Evolutionary conservation across 37 sponge, comb jelly and placozoan species (phyloP).

Genomic region (Spongilla lacustris): DNA sequence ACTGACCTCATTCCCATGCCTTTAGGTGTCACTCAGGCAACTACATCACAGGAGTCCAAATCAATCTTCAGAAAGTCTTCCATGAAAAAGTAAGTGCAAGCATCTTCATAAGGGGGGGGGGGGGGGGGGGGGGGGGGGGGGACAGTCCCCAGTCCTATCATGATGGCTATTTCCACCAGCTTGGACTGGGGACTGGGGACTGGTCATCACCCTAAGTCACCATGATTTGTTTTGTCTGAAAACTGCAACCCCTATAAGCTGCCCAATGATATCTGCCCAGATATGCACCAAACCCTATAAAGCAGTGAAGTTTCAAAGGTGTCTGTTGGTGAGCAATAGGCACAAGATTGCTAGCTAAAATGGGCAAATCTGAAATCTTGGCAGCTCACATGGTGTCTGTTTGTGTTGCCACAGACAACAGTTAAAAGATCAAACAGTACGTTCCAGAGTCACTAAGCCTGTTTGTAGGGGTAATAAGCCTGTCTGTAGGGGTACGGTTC

Average conservation of each 20-base stretch:
- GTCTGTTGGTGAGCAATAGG: neutral
- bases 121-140: too few species aligned
- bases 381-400: neutral
- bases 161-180: too few species aligned
- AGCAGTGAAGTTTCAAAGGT: neutral
- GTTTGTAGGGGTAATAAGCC: too few species aligned
- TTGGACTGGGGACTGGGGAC: too few species aligned
- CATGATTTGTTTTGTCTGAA: neutral
- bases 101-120: too few species aligned
- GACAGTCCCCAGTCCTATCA: neutral
- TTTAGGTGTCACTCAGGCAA: neutral
- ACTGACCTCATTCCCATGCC: neutral
- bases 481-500: too few species aligned
- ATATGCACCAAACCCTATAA: too few species aligned
- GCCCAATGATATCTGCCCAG: too few species aligned
- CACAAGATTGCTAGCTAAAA: neutral
- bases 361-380: neutral
- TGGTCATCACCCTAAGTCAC: neutral
- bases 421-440: too few species aligned
- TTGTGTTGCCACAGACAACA: neutral
- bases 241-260: neutral
- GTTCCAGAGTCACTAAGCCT: too few species aligned
- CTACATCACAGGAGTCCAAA: conserved; percentile 4
- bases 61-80: conserved; percentile 33
- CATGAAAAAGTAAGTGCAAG: conserved; percentile 53